Evolutionary conservation across 2,797 vertebrate genomes (phyloP), one percentile per base, ranked within the genome.

Genomic region (Poecilia velifera): DNA sequence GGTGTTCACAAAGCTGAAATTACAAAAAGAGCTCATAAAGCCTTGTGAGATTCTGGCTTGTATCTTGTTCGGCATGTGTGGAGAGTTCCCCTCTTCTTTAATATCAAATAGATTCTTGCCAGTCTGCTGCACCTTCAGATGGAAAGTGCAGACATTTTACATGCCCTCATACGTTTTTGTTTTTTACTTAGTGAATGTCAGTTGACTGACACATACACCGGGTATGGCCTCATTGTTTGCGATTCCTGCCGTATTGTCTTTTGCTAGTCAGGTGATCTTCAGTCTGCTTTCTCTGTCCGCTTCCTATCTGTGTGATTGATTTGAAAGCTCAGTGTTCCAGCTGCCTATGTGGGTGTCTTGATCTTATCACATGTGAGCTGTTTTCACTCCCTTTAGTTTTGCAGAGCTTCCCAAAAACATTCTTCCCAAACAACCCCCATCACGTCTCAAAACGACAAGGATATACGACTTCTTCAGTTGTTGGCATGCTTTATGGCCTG

Each of bases 291-390:
- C 74, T 82, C 83, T 80, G 87, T 91, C 89, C 84, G 90, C 86
- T 92, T 94, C 89, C 92, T 93, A 92, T 94, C 90, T 89, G 80
- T 51, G 82, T 93, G 91, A 94, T 94, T 93, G 91, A 95, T 94
- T 93, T 92, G 93, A 93, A 94, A 93, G 89, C 87, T 92, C 91
- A 84, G 88, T 74, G 73, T 91, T 94, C 91, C 91, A 92, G 94
- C 92, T 94, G 87, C 87, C 90, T 87, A 88, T 92, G 90, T 88
- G 92, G 92, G 91, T 93, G 91, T 95, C 76, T 82, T 83, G 94
- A 94, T 93, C 93, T 93, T 94, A 95, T 95, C 94, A 95, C 91
- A 93, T 90, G 86, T 91, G 90, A 92, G 90, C 93, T 91, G 93
- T 87, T 93, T 91, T 91, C 86, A 77, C 93, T 93, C 82, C 85